phyloP scores from a whole-genome alignment of 2,113 vertebrate genomes.

The Laticauda laticaudata region DNA sequence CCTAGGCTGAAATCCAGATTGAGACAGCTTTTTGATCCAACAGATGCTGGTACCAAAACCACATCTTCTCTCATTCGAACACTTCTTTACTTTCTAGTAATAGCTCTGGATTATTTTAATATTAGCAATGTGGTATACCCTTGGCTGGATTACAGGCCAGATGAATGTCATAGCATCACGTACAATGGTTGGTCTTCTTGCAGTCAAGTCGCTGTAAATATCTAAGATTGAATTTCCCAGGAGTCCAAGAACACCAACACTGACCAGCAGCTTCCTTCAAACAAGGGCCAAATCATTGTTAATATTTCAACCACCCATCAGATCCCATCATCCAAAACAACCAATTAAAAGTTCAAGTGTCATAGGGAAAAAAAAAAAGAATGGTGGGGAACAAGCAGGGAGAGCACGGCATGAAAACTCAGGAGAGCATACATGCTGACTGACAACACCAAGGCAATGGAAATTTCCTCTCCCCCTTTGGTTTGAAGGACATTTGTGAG shows the following conservation, averaged over 20 bases:
- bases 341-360: neutral
- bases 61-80: neutral
- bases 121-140: neutral
- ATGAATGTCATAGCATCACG: neutral
- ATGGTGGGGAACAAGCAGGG: neutral
- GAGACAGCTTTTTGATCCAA: neutral
- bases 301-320: neutral
- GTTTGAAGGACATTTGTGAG: slow-evolving; percentile 6
- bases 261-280: neutral
- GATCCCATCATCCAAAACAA: neutral
- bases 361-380: neutral
- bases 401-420: slow-evolving; percentile 5
- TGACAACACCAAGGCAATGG: neutral
- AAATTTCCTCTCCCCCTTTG: neutral
- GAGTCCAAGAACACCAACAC: neutral
- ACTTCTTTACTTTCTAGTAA: neutral
- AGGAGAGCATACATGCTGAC: neutral
- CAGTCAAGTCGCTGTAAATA: neutral
- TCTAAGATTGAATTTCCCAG: neutral
- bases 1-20: neutral
- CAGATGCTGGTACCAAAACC: neutral
- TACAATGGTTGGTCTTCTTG: neutral
- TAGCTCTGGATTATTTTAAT: neutral
- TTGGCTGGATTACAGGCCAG: neutral
- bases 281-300: neutral